Percentiles rank a stretch among this genome's conserved stretches.
phyloP scores from a whole-genome alignment of 2,888 invertebrate genomes.

The Tethea ocularis region DNA sequence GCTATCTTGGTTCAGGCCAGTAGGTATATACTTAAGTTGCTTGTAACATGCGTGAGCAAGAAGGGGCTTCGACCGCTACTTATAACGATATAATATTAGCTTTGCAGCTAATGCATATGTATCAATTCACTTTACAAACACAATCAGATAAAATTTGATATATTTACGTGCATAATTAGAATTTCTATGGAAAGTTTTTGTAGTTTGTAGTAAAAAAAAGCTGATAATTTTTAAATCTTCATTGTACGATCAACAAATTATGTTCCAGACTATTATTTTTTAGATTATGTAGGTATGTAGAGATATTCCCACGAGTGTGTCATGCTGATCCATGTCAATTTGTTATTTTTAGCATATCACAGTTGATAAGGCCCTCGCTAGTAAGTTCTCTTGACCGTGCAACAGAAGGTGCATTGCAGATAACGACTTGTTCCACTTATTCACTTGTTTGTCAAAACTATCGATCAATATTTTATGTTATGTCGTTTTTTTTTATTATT shows the following conservation, averaged over 20 bases:
- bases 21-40: neutral
- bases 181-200: slow-evolving; percentile 14
- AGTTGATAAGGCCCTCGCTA: slow-evolving; percentile 60
- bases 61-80: slow-evolving; percentile 71
- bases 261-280: neutral
- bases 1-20: neutral
- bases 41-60: slow-evolving; percentile 46
- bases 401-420: slow-evolving; percentile 52
- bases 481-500: neutral
- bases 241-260: neutral
- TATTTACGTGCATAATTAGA: slow-evolving; percentile 10
- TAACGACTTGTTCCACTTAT: slow-evolving; percentile 32
- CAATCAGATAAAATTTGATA: no score
- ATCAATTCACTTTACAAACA: no score
- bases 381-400: slow-evolving; percentile 31
- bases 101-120: slow-evolving; percentile 30
- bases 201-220: no score
- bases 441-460: slow-evolving; percentile 26
- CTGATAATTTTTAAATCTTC: no score
- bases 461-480: neutral
- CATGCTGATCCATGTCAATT: slow-evolving; percentile 49
- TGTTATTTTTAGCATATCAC: slow-evolving; percentile 74
- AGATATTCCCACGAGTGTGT: slow-evolving; percentile 53
- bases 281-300: slow-evolving; percentile 14
- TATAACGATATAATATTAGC: slow-evolving; percentile 62